Evolutionary conservation across 2,797 vertebrate genomes (phyloP).

Genomic region (Myiotriccus ornatus): DNA sequence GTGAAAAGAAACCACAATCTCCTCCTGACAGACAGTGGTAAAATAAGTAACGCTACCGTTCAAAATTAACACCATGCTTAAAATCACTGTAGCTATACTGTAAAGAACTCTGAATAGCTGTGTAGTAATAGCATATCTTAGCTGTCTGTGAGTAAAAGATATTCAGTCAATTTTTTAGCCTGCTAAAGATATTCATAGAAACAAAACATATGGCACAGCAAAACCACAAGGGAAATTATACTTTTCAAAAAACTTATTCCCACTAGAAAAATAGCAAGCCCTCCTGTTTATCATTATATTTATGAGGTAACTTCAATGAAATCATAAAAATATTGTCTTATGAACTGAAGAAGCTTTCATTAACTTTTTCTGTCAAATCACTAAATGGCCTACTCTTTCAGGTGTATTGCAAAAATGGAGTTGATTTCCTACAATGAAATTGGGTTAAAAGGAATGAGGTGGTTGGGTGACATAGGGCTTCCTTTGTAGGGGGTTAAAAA

Average conservation of each 20-base stretch:
- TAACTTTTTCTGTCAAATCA: slow-evolving; percentile 31
- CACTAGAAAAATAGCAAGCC: slow-evolving; percentile 37
- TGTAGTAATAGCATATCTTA: not conserved
- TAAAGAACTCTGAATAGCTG: not conserved
- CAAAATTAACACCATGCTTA: not conserved
- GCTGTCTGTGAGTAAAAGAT: not conserved
- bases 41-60: accelerated
- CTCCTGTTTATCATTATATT: slow-evolving; percentile 74
- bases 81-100: not conserved
- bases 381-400: slow-evolving; percentile 26
- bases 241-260: not conserved
- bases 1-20: not conserved
- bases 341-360: slow-evolving; percentile 48
- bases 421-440: slow-evolving; percentile 43
- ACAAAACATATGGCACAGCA: slow-evolving; percentile 25
- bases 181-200: not conserved
- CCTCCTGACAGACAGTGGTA: not conserved
- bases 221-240: slow-evolving; percentile 69
- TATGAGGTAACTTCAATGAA: slow-evolving; percentile 70
- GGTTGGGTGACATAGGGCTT: not conserved
- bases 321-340: slow-evolving; percentile 66
- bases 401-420: slow-evolving; percentile 18
- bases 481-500: not conserved
- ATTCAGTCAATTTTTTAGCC: slow-evolving; percentile 16
- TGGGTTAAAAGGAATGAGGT: slow-evolving; percentile 2